These are phyloP conservation scores for Osmoderma eremita DNA, from an alignment of 2,888 invertebrate species.

Conservation along the genomic window DNA sequence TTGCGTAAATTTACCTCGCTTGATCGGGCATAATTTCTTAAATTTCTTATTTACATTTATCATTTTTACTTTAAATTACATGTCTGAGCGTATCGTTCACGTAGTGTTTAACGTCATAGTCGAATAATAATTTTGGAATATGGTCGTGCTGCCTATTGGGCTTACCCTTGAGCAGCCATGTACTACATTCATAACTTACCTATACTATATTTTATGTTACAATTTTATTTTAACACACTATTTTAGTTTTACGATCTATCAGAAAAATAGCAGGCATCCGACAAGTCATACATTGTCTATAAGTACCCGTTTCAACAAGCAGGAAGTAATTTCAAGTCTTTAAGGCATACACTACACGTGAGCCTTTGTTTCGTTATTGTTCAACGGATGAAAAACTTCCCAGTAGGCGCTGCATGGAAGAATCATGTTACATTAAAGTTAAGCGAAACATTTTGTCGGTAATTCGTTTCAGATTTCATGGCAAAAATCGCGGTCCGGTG, in stretches of 20 bases:
- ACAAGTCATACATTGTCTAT: slow-evolving; percentile 13
- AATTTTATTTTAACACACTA: no score
- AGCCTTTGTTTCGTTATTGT: slow-evolving; percentile 33
- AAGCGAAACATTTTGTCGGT: slow-evolving; percentile 38
- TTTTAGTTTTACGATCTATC: neutral
- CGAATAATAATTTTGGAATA: no score
- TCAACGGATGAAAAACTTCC: slow-evolving; percentile 16
- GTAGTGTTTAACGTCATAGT: no score
- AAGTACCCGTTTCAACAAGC: slow-evolving; percentile 22
- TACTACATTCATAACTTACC: no score
- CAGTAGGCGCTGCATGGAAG: slow-evolving; percentile 19
- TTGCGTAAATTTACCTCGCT: no score
- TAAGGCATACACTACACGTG: slow-evolving; percentile 18
- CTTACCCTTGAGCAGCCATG: no score
- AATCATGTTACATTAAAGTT: slow-evolving; percentile 38
- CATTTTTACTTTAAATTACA: no score
- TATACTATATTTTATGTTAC: no score
- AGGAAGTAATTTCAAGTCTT: slow-evolving; percentile 28
- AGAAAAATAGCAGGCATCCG: neutral
- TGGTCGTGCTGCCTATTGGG: no score
- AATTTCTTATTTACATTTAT: no score
- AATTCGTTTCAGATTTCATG: slow-evolving; percentile 43
- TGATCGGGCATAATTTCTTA: no score
- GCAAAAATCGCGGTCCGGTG: slow-evolving; percentile 37
- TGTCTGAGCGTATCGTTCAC: no score